Conservation (phyloP, 2,113 vertebrate species). For the Dipodomys merriami region DNA sequence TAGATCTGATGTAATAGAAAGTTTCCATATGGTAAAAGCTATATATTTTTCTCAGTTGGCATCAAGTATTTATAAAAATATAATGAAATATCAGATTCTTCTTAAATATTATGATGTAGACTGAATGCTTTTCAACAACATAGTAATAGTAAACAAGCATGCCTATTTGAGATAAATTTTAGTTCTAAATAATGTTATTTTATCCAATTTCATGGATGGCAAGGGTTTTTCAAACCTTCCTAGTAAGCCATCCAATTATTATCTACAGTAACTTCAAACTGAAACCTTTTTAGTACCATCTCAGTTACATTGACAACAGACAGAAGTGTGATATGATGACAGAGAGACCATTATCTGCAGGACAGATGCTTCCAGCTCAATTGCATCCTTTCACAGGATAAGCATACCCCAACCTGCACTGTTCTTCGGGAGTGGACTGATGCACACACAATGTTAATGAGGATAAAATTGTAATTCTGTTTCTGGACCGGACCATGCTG, state of each 20-base stretch:
- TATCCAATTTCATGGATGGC: not conserved
- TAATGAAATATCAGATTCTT: constrained; percentile 12
- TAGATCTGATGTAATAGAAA: constrained; percentile 18
- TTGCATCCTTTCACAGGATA: not conserved
- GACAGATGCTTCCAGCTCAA: not conserved
- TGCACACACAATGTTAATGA: not conserved
- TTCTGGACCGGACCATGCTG: not conserved
- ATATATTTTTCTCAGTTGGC: constrained; percentile 9
- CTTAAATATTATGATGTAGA: constrained; percentile 13
- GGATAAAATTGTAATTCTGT: not conserved
- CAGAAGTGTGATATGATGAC: not conserved
- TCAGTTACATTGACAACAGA: not conserved
- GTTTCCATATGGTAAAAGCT: not conserved
- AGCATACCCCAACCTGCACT: not conserved
- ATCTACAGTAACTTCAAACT: constrained; percentile 25
- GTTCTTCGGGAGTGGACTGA: not conserved
- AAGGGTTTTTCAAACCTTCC: not conserved
- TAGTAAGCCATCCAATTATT: not conserved
- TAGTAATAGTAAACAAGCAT: not conserved
- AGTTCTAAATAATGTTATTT: constrained; percentile 38
- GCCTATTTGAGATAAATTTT: constrained; percentile 31
- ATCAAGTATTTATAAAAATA: not conserved
- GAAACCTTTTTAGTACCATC: not conserved
- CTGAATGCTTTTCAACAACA: not conserved
- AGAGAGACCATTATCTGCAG: not conserved